Conservation (phyloP, 2,113 vertebrate genomes). For the Acrocephalus arundinaceus region DNA sequence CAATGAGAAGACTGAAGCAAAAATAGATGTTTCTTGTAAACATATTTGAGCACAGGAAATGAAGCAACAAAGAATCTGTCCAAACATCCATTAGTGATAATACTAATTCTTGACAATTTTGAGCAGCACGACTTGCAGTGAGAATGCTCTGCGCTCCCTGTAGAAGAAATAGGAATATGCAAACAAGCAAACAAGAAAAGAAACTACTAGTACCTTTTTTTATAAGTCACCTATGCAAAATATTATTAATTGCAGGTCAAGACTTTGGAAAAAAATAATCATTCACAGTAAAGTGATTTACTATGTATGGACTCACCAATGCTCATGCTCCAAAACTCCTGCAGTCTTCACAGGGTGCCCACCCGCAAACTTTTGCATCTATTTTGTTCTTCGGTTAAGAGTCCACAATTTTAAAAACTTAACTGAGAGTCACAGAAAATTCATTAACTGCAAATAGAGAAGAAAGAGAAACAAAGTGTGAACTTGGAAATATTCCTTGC, state of each 20-base stretch:
- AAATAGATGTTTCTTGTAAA: conserved; percentile 34
- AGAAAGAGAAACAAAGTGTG: background rate
- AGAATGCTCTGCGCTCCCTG: background rate
- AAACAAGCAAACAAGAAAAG: background rate
- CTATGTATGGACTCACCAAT: background rate
- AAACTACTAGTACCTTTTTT: background rate
- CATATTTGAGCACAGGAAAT: background rate
- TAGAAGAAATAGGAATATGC: background rate
- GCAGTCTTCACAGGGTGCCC: background rate
- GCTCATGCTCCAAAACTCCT: background rate
- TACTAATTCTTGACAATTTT: background rate
- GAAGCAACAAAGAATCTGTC: background rate
- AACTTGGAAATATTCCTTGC: background rate
- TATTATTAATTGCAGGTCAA: background rate
- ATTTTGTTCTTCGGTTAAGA: background rate
- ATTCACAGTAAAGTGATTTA: background rate
- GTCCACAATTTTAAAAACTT: background rate
- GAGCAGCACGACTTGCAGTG: background rate
- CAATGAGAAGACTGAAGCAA: background rate
- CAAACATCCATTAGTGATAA: background rate
- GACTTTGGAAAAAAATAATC: background rate
- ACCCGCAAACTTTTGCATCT: background rate
- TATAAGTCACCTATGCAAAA: background rate
- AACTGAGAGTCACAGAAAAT: background rate
- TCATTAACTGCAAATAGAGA: background rate